phyloP scores from a whole-genome alignment of 2,797 vertebrate species.

The Perodicticus potto region DNA sequence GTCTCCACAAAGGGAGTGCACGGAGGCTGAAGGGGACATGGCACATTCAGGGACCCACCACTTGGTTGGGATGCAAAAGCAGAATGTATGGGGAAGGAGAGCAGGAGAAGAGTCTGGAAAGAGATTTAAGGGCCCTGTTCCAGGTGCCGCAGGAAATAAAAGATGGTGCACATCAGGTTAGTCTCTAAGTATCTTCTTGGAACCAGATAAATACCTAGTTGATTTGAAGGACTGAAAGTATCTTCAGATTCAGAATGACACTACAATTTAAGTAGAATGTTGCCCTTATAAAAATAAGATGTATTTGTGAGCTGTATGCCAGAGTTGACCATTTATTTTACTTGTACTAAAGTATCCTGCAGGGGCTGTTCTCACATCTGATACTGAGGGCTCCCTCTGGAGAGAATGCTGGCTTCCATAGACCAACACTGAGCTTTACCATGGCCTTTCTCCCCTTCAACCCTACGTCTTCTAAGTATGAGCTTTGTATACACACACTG shows the following conservation, averaged over 20 bases:
- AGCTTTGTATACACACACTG: neutral
- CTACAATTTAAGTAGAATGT: neutral
- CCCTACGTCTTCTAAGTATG: neutral
- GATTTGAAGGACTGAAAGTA: neutral
- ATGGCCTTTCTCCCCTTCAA: neutral
- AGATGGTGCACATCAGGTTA: rapidly evolving
- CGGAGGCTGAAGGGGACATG: neutral
- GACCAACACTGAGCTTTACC: neutral
- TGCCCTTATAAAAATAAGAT: neutral
- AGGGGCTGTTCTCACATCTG: neutral
- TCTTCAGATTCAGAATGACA: neutral
- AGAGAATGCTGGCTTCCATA: neutral
- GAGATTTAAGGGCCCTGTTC: no score
- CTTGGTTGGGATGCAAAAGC: neutral
- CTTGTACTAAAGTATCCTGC: rapidly evolving
- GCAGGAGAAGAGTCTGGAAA: neutral
- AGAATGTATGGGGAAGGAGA: neutral
- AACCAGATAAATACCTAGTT: neutral
- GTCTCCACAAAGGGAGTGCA: no score
- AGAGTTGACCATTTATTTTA: neutral
- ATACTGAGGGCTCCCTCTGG: neutral
- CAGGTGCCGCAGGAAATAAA: neutral
- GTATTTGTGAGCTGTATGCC: neutral
- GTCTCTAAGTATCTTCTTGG: neutral
- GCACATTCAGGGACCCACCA: neutral